Conservation (phyloP, 2,888 invertebrate species). For the Pseudoips prasinana region DNA sequence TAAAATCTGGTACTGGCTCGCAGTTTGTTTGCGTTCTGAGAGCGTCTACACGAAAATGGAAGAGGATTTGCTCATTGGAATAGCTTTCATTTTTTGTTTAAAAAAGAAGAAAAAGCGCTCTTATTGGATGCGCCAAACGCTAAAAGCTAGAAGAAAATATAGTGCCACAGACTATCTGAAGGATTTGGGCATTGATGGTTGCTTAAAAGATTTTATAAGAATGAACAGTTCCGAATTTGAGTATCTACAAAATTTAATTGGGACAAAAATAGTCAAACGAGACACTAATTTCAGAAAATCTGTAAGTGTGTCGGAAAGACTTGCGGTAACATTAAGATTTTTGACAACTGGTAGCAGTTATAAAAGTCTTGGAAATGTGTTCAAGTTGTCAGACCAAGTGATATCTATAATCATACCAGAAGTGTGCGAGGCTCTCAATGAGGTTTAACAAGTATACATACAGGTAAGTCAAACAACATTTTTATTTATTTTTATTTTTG, state of each 20-base stretch:
- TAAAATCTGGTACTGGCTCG: constrained; percentile 18
- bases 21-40: constrained; percentile 26
- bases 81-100: constrained; percentile 28
- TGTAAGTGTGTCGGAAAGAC: constrained; percentile 10
- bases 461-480: constrained; percentile 10
- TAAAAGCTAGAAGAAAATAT: constrained; percentile 21
- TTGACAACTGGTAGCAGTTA: constrained; percentile 18
- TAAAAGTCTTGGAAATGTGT: constrained; percentile 17
- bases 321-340: too few relatives aligned
- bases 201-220: constrained; percentile 18
- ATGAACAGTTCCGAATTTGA: constrained; percentile 26
- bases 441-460: constrained; percentile 3
- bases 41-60: constrained; percentile 28
- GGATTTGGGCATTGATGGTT: constrained; percentile 19
- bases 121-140: constrained; percentile 29
- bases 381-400: constrained; percentile 12
- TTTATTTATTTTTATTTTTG: constrained; percentile 12
- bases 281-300: constrained; percentile 17
- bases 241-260: constrained; percentile 26
- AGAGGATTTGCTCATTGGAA: too few relatives aligned
- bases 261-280: constrained; percentile 19
- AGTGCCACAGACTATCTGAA: constrained; percentile 24
- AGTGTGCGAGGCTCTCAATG: constrained; percentile 17
- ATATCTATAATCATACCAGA: constrained; percentile 16
- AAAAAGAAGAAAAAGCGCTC: constrained; percentile 22